Conservation (phyloP, 2,113 vertebrate genomes). For the Phalacrocorax brasilianus region DNA sequence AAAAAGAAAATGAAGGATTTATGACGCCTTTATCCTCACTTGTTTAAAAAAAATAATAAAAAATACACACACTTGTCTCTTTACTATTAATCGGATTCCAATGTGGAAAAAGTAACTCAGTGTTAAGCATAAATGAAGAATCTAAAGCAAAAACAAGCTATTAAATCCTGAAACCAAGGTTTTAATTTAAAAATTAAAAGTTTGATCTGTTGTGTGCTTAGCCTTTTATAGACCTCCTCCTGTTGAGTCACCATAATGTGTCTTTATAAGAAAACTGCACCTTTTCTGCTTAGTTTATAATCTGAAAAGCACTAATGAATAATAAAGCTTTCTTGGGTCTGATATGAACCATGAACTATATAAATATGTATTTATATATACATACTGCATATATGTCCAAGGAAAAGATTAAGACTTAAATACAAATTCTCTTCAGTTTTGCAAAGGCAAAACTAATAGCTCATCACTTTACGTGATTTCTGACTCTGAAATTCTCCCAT, state of each 20-base stretch:
- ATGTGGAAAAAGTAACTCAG: background rate
- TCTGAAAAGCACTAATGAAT: background rate
- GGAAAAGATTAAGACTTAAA: background rate
- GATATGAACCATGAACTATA: background rate
- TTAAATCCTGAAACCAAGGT: background rate
- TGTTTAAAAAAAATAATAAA: background rate
- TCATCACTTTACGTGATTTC: background rate
- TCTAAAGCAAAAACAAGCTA: background rate
- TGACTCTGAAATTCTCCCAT: background rate
- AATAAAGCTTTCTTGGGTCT: background rate
- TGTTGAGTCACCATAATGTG: background rate
- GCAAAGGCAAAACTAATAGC: background rate
- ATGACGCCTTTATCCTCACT: background rate
- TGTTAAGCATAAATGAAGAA: background rate
- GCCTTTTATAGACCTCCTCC: background rate
- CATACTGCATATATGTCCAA: background rate
- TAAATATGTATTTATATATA: background rate
- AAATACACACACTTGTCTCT: background rate
- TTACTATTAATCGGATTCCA: background rate
- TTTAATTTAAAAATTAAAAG: background rate
- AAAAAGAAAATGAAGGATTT: background rate
- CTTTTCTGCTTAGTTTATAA: constrained; percentile 30
- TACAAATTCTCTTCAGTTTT: background rate
- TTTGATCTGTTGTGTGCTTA: background rate
- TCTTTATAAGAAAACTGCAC: background rate